Percentiles rank a stretch among this genome's conserved stretches.
phyloP scores from a whole-genome alignment of 1,140 invertebrate genomes.

The Mylabris phalerata region DNA sequence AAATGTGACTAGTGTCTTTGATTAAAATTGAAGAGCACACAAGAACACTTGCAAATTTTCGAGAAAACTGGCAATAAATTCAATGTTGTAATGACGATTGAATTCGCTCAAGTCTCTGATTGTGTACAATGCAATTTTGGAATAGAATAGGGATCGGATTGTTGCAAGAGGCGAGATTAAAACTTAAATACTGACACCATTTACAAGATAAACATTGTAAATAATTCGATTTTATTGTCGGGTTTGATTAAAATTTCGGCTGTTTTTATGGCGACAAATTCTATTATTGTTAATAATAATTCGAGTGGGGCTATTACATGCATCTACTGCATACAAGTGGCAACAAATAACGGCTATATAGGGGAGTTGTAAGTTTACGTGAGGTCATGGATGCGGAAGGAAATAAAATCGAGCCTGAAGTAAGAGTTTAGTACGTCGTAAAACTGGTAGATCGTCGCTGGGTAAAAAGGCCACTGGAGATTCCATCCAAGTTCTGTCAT shows the following conservation, averaged over 20 bases:
- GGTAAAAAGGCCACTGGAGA: constrained; percentile 24
- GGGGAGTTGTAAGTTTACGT: constrained; percentile 17
- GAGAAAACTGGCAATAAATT: background rate
- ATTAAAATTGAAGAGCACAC: constrained; percentile 4
- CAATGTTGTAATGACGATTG: no score
- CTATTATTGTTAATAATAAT: constrained; percentile 16
- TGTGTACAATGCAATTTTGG: no score
- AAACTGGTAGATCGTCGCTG: constrained; percentile 20
- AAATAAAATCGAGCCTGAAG: constrained; percentile 17
- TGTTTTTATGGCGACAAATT: background rate
- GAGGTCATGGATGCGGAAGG: constrained; percentile 24
- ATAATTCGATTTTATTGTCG: constrained; percentile 20
- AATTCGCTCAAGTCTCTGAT: no score
- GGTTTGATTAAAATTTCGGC: constrained; percentile 19
- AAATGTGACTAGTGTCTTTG: background rate
- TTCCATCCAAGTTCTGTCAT: constrained; percentile 26
- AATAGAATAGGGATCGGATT: background rate
- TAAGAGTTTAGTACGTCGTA: constrained; percentile 22
- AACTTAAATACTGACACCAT: constrained; percentile 6
- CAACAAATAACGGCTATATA: constrained; percentile 16
- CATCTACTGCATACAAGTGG: background rate
- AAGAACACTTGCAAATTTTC: constrained; percentile 9
- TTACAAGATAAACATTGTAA: constrained; percentile 19
- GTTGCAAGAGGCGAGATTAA: constrained; percentile 12
- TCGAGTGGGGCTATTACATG: background rate